Base-by-base conservation (phyloP, 2,797 vertebrate species). In the Paedocypris micromegethes region DNA sequence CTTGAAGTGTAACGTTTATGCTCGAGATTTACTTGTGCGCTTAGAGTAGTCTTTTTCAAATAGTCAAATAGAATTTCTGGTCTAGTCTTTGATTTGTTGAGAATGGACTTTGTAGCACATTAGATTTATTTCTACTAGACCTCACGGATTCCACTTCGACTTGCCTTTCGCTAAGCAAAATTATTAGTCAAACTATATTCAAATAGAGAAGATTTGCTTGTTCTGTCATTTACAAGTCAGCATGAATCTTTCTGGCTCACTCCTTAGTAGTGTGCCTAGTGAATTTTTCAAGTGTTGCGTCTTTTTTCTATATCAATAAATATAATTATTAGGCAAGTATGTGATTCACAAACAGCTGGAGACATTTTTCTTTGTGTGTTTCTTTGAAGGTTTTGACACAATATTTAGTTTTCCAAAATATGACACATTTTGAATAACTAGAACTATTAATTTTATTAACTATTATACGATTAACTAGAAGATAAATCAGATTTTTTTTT, bases 131-230 rank as follows among this genome's bases (percentile, higher is more conserved):
- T 23, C n/a, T n/a, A 63, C 38, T 61, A 8, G 9, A 4, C 41
- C 23, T 6, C 6, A 3, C 3, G 2, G 8, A 43, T 3, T 5
- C n/a, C 2, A 7, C 53, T 51, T 53, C 5, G n/a, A 57, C 38
- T 50, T 45, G 23, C 49, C 67, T 41, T 57, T 58, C 9, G 5
- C 47, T 68, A 41, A 61, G 9, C 55, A 47, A 45, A 39, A n/a
- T 53, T 53, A 45, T 61, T 66, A 66, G 61, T 57, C 66, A 70
- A 70, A 72, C 42, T 46, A 63, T 62, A 67, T 63, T 68, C 59
- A 76, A 57, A 68, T 64, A 5, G 1, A 45, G 41, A 41, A 2
- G 0, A 46, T 60, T 55, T 57, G 39, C 50, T 47, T 58, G 52
- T 7, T 53, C 6, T 5, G 37, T 65, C 54, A 5, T 64, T 23